phyloP scores from a whole-genome alignment of 2,113 vertebrate species.

The Grus americana region DNA sequence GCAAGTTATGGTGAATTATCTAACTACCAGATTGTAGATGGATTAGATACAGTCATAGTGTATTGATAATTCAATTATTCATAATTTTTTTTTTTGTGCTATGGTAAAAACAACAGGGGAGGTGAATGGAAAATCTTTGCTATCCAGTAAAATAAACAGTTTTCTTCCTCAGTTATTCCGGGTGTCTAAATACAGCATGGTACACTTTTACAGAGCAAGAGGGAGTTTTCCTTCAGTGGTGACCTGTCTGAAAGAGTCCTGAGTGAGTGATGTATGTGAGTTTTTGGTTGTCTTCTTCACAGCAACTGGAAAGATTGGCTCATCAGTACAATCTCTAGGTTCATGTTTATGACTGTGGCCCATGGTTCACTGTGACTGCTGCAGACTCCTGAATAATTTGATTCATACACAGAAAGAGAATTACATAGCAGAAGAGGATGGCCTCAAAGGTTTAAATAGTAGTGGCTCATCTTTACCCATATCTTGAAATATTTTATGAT shows the following conservation, averaged over 20 bases:
- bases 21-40: slow-evolving; percentile 36
- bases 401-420: not conserved
- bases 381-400: not conserved
- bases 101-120: not conserved
- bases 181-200: not conserved
- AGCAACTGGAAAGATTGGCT: not conserved
- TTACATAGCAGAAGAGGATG: not conserved
- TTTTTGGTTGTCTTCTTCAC: not conserved
- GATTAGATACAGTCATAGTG: not conserved
- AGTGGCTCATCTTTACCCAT: not conserved
- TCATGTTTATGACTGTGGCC: not conserved
- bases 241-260: not conserved
- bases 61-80: not conserved
- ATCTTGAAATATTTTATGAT: not conserved
- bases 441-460: not conserved
- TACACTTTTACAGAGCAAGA: not conserved
- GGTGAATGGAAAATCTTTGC: not conserved
- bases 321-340: not conserved
- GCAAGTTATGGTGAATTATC: slow-evolving; percentile 39
- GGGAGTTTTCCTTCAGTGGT: not conserved
- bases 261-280: not conserved
- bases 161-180: not conserved
- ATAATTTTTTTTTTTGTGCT: not conserved
- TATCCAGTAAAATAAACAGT: not conserved
- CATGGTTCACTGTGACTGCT: not conserved